These are phyloP conservation scores for Tridacna crocea DNA, from an alignment of 2,888 invertebrate species.

Conservation along the genomic window DNA sequence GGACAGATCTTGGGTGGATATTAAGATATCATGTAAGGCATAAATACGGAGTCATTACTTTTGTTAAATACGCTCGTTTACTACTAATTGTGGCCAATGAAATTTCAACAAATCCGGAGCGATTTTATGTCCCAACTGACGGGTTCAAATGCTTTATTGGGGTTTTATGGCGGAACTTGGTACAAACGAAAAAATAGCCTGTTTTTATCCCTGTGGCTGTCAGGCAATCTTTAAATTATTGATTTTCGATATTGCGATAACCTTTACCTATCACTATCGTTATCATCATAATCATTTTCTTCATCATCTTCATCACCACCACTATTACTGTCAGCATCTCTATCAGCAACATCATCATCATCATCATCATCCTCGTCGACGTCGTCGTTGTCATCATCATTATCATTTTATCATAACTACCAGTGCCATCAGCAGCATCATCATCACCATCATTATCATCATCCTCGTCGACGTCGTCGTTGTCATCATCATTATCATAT, in stretches of 20 bases:
- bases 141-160: conserved; percentile 28
- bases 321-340: too few relatives aligned
- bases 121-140: conserved; percentile 19
- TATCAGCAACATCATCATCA: too few relatives aligned
- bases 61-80: conserved; percentile 56
- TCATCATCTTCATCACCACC: too few relatives aligned
- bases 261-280: too few relatives aligned
- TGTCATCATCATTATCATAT: neutral
- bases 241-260: too few relatives aligned
- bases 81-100: conserved; percentile 50
- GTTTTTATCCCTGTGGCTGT: neutral
- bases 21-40: conserved; percentile 56
- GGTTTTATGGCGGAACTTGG: conserved; percentile 39
- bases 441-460: too few relatives aligned
- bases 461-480: too few relatives aligned
- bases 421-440: too few relatives aligned
- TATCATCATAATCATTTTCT: too few relatives aligned
- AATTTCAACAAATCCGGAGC: conserved; percentile 34
- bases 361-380: too few relatives aligned
- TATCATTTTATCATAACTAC: too few relatives aligned
- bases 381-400: too few relatives aligned
- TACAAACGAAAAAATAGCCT: conserved; percentile 17
- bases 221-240: neutral
- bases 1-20: conserved; percentile 25
- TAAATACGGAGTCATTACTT: conserved; percentile 55